Base-by-base conservation (phyloP, 2,888 invertebrate species). In the Leptodirus hochenwartii region DNA sequence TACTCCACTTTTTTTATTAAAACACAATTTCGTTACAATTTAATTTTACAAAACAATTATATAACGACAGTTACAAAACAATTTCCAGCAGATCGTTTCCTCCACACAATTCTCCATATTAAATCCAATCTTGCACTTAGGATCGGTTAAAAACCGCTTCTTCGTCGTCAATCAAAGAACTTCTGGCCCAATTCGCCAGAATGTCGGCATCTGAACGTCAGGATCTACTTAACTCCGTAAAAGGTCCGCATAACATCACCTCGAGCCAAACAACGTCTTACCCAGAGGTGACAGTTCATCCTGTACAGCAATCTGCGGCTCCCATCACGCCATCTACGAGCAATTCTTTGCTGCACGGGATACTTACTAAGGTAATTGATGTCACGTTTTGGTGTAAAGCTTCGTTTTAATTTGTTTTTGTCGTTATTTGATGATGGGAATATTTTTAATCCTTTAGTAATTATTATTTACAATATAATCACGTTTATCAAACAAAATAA, bases 281-380 rank as follows among this genome's bases (percentile, higher is more conserved):
- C 56, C 79, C 79, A 1, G 80, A 80, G 54, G 79, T 80, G 26
- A 80, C 79, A 2, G 60, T 80, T 12, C 69, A 79, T 46, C 79
- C 80, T 0, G 79, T 80, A 31, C 58, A 59, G 17, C 37, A 40
- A 15, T 42, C 46, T 5, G 41, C 51, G 9, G 33, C 47, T 11
- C 42, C 47, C 4, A 43, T 51, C 8, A 32, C 47, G 14, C 41
- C 45, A 4, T 62, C 63, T 35, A 64, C 66, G 40, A 66, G 67
- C 34, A 64, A 60, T 37, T 79, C 79, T 1, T 54, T 80, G 28
- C 61, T 81, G 3, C 80, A 80, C 46, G 79, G 78, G 22, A 79
- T 79, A 42, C 57, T 80, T 31, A 79, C 79, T 2, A 79, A 79
- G 62, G 71, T 61, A 44, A 37, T 30, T 36, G 17, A 14, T 24